Base-by-base conservation (phyloP, 2,888 invertebrate genomes). In the Druceiella hillmani region DNA sequence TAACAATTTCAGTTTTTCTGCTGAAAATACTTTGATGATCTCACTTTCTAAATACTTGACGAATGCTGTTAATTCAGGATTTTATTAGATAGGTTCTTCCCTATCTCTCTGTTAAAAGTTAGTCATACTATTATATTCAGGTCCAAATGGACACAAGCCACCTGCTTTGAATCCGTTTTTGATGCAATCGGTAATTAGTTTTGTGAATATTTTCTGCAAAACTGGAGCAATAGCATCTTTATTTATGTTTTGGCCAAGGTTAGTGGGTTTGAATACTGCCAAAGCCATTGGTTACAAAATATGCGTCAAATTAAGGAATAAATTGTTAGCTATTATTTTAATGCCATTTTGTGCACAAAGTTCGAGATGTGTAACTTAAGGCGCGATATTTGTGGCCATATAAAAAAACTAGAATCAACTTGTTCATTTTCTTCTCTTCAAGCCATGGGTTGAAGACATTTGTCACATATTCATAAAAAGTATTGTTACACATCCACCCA, bases 101-200 rank as follows among this genome's bases (percentile, higher is more conserved):
- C 28, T 30, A 37, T 37, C 30, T 37, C 28, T 31, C 9, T 30
- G 7, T 10, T 22, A 24, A 15, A 24, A 16, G 29, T 36, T 29
- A 33, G 38, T 24, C 37, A 40, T 36, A 33, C 42, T 38, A 17
- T 40, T 40, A 24, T 45, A 42, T 17, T 39, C 39, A 32, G 44
- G 40, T 28, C 37, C 41, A 20, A 42, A 42, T 33, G 40, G 40
- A 40, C 20, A 40, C 17, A 45, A 17, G 27, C 34, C 38, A n/a
- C 40, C 40, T n/a, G 40, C 45, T 34, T 42, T 14, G 29, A 45
- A 45, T 11, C 45, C 45, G 24, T 40, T 45, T 33, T 40, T 26
- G 28, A 43, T 30, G 29, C 33, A 42, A 17, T 37, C 33, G 32
- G 33, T 13, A 14, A 38, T 30, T 17, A 41, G 27, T 16, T 33